A percentile compares a stretch with the other conserved stretches of the same genome.
Evolutionary conservation across 1,140 invertebrate species (phyloP).

Genomic region (Brachionus rubens): DNA sequence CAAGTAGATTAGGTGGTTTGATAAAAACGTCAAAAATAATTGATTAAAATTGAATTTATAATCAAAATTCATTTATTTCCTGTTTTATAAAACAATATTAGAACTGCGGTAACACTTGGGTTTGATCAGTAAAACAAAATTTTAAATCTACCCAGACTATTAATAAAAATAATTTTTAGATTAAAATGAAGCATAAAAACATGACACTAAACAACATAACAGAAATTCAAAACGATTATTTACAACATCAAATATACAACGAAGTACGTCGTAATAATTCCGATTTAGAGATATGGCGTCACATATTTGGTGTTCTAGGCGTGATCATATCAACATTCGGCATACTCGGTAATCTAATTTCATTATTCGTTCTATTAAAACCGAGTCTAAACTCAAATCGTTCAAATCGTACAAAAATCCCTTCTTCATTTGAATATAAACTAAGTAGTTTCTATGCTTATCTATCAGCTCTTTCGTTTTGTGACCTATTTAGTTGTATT

Average conservation of each 20-base stretch:
- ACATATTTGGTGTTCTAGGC: constrained; percentile 6
- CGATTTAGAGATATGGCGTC: constrained; percentile 4
- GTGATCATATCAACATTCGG: constrained; percentile 2
- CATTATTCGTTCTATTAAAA: neutral
- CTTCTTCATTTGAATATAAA: constrained; percentile 27
- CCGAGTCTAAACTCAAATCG: neutral
- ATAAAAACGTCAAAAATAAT: too few relatives aligned
- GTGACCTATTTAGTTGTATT: constrained; percentile 34
- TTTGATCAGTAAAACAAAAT: too few relatives aligned
- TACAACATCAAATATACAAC: constrained; percentile 44
- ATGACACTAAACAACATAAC: neutral
- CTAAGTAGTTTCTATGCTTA: constrained; percentile 32
- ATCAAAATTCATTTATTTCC: neutral
- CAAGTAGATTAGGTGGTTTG: too few relatives aligned
- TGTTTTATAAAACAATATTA: neutral
- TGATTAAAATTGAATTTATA: too few relatives aligned
- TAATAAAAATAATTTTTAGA: too few relatives aligned
- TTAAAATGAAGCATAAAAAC: neutral
- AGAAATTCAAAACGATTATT: constrained; percentile 36
- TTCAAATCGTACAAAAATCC: neutral
- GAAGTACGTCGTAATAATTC: constrained; percentile 37
- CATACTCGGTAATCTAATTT: constrained; percentile 23
- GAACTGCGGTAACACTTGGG: too few relatives aligned
- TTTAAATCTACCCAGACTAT: too few relatives aligned
- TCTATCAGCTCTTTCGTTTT: constrained; percentile 13